phyloP scores from a whole-genome alignment of 2,888 invertebrate genomes.

The Thecophora atra region DNA sequence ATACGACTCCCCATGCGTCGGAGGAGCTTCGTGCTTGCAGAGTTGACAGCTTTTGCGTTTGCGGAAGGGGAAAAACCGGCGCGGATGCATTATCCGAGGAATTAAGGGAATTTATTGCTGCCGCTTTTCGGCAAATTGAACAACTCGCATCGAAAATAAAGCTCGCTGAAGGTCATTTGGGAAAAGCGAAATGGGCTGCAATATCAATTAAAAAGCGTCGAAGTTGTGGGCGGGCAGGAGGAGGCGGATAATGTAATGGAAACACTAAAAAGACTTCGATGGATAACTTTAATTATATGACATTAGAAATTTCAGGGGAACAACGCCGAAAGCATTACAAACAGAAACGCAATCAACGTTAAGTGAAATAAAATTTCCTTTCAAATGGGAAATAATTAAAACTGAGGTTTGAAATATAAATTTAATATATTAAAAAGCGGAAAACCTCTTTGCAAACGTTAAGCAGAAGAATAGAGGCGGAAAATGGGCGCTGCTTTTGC shows the following conservation, averaged over 20 bases:
- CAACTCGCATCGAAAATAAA: slow-evolving; percentile 13
- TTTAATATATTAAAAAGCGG: not conserved
- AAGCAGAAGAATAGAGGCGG: no score
- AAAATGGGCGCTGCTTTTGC: no score
- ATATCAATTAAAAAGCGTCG: not conserved
- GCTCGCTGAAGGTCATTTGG: slow-evolving; percentile 32
- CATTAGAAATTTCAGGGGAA: no score
- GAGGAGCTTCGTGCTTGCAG: no score
- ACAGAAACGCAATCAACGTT: not conserved
- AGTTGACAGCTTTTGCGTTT: not conserved
- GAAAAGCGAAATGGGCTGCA: slow-evolving; percentile 2
- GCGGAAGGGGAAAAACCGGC: not conserved
- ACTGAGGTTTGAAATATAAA: not conserved
- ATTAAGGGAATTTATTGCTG: slow-evolving; percentile 5
- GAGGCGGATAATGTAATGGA: no score
- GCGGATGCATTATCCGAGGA: not conserved
- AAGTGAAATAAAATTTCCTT: not conserved
- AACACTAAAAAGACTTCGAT: no score
- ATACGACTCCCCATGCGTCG: not conserved
- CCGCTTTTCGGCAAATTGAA: slow-evolving; percentile 14
- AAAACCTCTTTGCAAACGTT: no score
- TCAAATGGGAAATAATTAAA: no score
- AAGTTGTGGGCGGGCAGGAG: not conserved
- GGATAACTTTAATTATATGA: no score
- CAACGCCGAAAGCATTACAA: not conserved